Evolutionary conservation across 2,797 vertebrate genomes (phyloP), one percentile per base, ranked within the genome.

Genomic region (Enteromius treurensis): DNA sequence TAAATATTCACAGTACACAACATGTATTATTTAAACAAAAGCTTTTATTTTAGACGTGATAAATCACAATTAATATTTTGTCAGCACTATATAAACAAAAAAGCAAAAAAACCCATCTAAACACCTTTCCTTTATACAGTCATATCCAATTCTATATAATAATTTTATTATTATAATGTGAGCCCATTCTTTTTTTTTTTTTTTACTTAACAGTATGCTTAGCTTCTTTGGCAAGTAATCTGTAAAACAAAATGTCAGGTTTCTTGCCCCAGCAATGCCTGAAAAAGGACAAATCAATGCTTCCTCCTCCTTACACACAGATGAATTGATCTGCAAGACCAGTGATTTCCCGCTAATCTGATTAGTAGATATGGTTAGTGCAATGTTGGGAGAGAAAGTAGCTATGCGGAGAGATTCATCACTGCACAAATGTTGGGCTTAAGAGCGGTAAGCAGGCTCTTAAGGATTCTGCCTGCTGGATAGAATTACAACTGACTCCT

Each of bases 241-340:
- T 71, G 40, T 51, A 71, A 55, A 73, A 29, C 68, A 83, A 40
- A 51, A 81, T 68, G 23, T 77, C 62, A 79, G 67, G 29, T 60
- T 81, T 78, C 47, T 81, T 78, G 23, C 45, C 70, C 76, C 29
- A 82, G 81, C 76, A 47, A 45, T 87, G 73, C 40, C 62, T 17
- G 19, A 42, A 77, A 75, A 82, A 80, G 47, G 81, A 84, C 80
- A 87, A 85, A 87, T 87, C 69, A 68, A 88, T 85, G 60, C 55
- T 42, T 77, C 62, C 60, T 80, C 79, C 82, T 86, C 76, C 81
- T 86, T 83, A 58, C 53, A 80, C 64, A 82, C 45, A 77, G 83
- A 87, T 87, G 60, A 87, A 89, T 88, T 86, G 88, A 90, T 86
- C 83, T 58, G 64, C 74, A 64, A 85, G 79, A 67, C 71, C 79